Conservation (phyloP, 1,140 invertebrate species). For the Lordiphosa stackelbergi region DNA sequence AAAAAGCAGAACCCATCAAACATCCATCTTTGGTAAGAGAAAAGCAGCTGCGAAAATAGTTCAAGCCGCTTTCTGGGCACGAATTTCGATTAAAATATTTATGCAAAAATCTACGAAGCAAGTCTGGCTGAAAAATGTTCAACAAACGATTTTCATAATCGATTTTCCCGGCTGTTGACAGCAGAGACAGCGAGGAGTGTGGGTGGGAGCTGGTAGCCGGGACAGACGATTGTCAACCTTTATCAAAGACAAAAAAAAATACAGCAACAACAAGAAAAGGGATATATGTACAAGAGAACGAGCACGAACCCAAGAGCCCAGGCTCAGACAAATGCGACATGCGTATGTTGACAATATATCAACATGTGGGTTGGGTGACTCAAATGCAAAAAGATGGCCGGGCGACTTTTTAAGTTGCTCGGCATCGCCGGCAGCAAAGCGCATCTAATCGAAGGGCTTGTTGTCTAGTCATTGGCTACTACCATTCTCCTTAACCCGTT, state of each 20-base stretch:
- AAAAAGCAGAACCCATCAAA: constrained; percentile 24
- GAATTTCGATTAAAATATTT: constrained; percentile 75
- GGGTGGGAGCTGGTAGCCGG: constrained; percentile 9
- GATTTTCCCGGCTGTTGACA: constrained; percentile 70
- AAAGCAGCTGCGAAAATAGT: constrained; percentile 63
- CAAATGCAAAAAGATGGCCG: constrained; percentile 51
- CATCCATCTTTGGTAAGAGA: constrained; percentile 44
- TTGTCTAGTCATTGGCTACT: not conserved
- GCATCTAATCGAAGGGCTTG: constrained; percentile 45
- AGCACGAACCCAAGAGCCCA: constrained; percentile 29
- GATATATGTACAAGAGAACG: constrained; percentile 8
- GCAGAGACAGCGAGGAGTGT: constrained; percentile 10
- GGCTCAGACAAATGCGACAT: constrained; percentile 70
- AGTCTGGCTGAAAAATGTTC: constrained; percentile 59
- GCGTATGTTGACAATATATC: constrained; percentile 76
- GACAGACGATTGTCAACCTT: constrained; percentile 62
- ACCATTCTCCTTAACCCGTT: constrained; percentile 45
- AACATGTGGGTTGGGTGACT: constrained; percentile 50
- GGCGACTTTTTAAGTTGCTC: constrained; percentile 52
- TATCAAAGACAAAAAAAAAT: constrained; percentile 53
- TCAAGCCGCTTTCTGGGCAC: constrained; percentile 52
- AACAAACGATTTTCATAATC: constrained; percentile 74
- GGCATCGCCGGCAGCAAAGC: constrained; percentile 28
- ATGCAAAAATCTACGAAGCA: constrained; percentile 51
- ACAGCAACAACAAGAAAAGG: constrained; percentile 21